These are phyloP conservation scores for Dinomys branickii DNA, from an alignment of 2,113 vertebrate species.

Conservation along the genomic window DNA sequence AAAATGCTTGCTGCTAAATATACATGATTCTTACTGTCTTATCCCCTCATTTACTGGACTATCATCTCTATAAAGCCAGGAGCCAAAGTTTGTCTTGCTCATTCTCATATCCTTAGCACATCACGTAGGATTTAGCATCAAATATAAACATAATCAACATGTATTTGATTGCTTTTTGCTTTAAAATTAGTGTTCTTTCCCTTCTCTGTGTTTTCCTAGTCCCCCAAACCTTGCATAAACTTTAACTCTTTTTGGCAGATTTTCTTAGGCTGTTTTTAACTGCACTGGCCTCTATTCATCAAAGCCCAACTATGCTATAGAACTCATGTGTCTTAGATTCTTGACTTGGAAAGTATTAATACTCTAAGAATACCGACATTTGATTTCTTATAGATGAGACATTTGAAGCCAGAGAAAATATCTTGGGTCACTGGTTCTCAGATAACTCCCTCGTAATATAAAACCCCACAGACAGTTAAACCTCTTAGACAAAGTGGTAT, in stretches of 20 bases:
- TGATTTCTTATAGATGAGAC: constrained; percentile 28
- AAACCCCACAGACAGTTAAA: not conserved
- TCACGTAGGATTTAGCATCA: not conserved
- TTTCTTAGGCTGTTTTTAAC: not conserved
- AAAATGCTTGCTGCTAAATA: not conserved
- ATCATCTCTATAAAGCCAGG: not conserved
- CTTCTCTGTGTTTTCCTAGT: not conserved
- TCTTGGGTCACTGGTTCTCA: not conserved
- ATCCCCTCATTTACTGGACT: not conserved
- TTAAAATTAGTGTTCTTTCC: constrained; percentile 1
- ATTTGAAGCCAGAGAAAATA: not conserved
- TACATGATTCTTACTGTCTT: not conserved
- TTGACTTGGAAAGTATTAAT: constrained; percentile 26
- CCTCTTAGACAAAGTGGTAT: not conserved
- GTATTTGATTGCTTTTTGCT: not conserved
- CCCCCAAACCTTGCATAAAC: not conserved
- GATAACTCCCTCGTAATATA: not conserved
- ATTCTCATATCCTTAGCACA: not conserved
- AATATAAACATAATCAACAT: not conserved
- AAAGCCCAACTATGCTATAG: not conserved
- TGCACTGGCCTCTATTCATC: not conserved
- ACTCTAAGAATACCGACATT: not conserved
- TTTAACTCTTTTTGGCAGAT: not conserved
- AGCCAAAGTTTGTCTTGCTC: not conserved
- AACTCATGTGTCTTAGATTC: not conserved